Percentiles rank a stretch among this genome's conserved stretches.
These are phyloP conservation scores for Berghia stephanieae DNA, from an alignment of 1,140 invertebrate species.

Conservation along the genomic window DNA sequence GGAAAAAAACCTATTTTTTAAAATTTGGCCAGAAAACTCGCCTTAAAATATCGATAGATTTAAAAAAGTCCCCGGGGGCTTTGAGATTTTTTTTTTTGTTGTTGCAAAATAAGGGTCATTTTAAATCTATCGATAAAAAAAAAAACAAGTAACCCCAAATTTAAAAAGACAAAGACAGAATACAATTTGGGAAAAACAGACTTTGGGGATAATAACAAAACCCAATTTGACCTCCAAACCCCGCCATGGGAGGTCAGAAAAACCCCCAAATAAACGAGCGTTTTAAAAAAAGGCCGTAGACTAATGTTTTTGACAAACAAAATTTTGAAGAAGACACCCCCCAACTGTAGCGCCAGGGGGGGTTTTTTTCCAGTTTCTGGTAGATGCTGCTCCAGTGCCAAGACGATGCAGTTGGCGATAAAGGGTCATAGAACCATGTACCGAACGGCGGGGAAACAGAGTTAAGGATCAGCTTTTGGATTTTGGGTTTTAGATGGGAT, in stretches of 20 bases:
- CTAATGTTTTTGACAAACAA: background rate
- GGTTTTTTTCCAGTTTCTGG: slow-evolving; percentile 98
- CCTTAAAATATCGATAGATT: too few relatives aligned
- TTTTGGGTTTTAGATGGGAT: background rate
- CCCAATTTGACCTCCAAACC: too few relatives aligned
- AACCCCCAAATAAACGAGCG: background rate
- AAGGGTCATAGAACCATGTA: slow-evolving; percentile 99
- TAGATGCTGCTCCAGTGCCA: slow-evolving; percentile 99
- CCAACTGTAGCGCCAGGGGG: slow-evolving; percentile 95
- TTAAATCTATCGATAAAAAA: too few relatives aligned
- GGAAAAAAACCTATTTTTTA: too few relatives aligned
- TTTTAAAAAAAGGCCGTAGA: background rate
- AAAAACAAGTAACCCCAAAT: too few relatives aligned
- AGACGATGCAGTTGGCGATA: slow-evolving; percentile 99
- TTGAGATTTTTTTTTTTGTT: too few relatives aligned
- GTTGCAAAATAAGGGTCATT: too few relatives aligned
- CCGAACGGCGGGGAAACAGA: slow-evolving; percentile 83
- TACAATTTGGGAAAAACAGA: background rate
- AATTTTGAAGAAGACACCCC: slow-evolving; percentile 69
- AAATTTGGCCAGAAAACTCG: too few relatives aligned
- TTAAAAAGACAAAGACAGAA: background rate
- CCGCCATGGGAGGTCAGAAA: background rate
- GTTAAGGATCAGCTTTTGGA: slow-evolving; percentile 27
- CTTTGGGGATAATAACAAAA: too few relatives aligned
- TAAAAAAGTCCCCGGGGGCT: too few relatives aligned